These are phyloP conservation scores for Hydrolagus colliei DNA, from an alignment of 2,797 vertebrate species.

Conservation along the genomic window DNA sequence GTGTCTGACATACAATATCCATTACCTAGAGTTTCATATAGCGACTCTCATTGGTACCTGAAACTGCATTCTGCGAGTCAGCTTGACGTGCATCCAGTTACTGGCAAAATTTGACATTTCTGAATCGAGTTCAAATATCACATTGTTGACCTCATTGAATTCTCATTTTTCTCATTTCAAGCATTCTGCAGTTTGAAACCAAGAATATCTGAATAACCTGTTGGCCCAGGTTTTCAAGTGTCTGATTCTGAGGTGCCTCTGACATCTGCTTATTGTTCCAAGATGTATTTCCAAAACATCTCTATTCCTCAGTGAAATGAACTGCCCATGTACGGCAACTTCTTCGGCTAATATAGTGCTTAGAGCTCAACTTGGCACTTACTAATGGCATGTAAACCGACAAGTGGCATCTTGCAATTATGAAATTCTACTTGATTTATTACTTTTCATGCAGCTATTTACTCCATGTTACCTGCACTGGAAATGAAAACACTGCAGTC, in stretches of 20 bases:
- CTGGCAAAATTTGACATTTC: too few relatives aligned
- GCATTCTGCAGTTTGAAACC: background rate
- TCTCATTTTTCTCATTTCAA: background rate
- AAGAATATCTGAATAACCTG: background rate
- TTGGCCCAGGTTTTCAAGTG: background rate
- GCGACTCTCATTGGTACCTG: too few relatives aligned
- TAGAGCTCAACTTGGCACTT: background rate
- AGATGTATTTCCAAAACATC: background rate
- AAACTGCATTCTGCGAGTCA: too few relatives aligned
- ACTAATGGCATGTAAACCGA: background rate
- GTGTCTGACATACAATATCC: too few relatives aligned
- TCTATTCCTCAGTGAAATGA: background rate
- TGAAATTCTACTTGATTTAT: constrained; percentile 18
- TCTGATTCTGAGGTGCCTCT: background rate
- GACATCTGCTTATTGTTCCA: background rate
- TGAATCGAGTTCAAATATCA: too few relatives aligned
- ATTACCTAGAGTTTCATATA: too few relatives aligned
- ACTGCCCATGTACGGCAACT: too few relatives aligned
- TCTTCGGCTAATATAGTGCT: too few relatives aligned
- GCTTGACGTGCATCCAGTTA: too few relatives aligned
- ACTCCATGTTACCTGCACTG: background rate
- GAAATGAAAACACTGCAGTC: constrained; percentile 13
- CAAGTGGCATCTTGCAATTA: background rate
- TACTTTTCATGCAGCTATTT: constrained; percentile 22
- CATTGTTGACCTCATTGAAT: too few relatives aligned